phyloP scores from a whole-genome alignment of 2,797 vertebrate species.

The Urocyon cinereoargenteus region DNA sequence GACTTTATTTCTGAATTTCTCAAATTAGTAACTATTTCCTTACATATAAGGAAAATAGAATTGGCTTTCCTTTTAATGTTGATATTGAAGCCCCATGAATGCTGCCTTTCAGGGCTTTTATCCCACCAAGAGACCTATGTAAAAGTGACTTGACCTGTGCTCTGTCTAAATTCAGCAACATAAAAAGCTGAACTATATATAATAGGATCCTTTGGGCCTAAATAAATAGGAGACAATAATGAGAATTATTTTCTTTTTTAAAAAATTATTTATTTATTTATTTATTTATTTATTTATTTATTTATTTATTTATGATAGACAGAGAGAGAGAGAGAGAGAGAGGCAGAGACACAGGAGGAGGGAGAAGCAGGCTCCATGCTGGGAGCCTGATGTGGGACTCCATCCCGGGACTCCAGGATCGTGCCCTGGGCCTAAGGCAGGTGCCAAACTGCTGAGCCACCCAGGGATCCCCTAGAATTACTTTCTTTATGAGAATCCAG shows the following conservation, averaged over 20 bases:
- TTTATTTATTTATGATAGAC: too few relatives aligned
- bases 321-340: too few relatives aligned
- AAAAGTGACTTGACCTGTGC: not conserved
- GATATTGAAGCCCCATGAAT: not conserved
- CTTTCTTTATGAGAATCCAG: slow-evolving; percentile 44
- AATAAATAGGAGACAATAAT: too few relatives aligned
- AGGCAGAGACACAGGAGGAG: too few relatives aligned
- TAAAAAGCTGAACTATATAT: not conserved
- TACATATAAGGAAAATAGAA: not conserved
- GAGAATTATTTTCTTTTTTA: too few relatives aligned
- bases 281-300: too few relatives aligned
- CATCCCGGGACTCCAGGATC: too few relatives aligned
- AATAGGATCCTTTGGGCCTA: not conserved
- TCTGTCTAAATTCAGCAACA: slow-evolving; percentile 22
- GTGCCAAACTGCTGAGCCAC: too few relatives aligned
- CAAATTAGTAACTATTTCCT: slow-evolving; percentile 21
- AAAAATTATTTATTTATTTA: too few relatives aligned
- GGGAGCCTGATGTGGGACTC: too few relatives aligned
- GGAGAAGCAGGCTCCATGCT: too few relatives aligned
- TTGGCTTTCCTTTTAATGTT: not conserved
- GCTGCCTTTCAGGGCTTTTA: not conserved
- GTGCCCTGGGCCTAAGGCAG: not conserved
- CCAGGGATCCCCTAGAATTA: not conserved
- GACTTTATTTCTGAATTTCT: slow-evolving; percentile 25
- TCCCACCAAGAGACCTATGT: not conserved